phyloP scores from a whole-genome alignment of 2,113 vertebrate genomes.

The Polypterus bichir region DNA sequence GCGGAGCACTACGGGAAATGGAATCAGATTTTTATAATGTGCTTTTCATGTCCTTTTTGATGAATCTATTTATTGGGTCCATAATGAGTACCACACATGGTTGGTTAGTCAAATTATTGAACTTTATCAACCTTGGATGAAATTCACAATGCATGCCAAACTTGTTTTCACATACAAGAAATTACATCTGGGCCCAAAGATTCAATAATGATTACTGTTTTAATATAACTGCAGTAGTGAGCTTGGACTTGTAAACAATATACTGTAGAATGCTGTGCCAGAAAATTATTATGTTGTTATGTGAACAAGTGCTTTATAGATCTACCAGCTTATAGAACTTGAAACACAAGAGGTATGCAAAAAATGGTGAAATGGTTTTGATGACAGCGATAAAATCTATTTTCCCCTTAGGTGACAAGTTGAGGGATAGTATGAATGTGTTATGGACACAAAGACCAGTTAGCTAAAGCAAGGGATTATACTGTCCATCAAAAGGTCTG shows the following conservation, averaged over 20 bases:
- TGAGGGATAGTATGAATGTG: too few relatives aligned
- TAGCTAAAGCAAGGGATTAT: too few relatives aligned
- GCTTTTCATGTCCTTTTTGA: conserved; percentile 66
- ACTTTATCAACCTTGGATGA: conserved; percentile 85
- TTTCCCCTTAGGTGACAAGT: background rate
- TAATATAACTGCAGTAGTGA: conserved; percentile 41
- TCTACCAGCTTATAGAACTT: conserved; percentile 2
- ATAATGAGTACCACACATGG: conserved; percentile 74
- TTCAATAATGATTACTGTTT: conserved; percentile 72
- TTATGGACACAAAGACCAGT: too few relatives aligned
- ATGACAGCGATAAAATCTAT: background rate
- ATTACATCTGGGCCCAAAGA: conserved; percentile 62
- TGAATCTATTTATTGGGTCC: conserved; percentile 83
- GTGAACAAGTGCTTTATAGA: conserved; percentile 27
- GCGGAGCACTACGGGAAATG: conserved; percentile 22
- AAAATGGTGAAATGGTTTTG: background rate
- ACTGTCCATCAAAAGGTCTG: too few relatives aligned
- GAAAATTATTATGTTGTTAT: conserved; percentile 42
- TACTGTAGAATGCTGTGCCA: conserved; percentile 28
- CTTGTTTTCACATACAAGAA: conserved; percentile 69
- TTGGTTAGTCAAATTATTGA: conserved; percentile 90
- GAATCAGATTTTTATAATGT: conserved; percentile 45
- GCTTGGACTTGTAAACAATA: conserved; percentile 26
- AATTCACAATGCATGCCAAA: conserved; percentile 62
- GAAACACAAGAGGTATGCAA: background rate